Conservation (phyloP, 2,113 vertebrate species). For the Phoenicopterus ruber region DNA sequence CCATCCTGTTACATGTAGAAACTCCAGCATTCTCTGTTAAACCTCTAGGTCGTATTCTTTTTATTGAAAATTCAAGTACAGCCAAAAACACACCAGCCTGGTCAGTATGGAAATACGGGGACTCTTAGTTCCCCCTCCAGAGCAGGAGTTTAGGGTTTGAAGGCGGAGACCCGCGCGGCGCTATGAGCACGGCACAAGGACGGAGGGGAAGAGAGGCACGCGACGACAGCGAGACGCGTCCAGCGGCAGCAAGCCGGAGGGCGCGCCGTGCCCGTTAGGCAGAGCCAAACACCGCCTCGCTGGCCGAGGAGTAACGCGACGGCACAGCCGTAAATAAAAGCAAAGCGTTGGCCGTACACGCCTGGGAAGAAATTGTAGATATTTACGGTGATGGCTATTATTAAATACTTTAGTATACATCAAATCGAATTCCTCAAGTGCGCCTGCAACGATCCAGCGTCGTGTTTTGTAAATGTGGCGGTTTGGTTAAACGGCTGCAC, state of each 20-base stretch:
- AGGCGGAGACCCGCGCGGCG: background rate
- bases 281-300: rapidly evolving
- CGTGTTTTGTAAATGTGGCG: background rate
- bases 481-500: background rate
- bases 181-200: background rate
- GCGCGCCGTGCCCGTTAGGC: rapidly evolving
- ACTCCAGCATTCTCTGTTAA: background rate
- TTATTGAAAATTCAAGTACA: background rate
- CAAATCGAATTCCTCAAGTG: background rate
- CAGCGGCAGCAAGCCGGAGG: background rate
- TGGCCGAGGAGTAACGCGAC: background rate
- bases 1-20: background rate
- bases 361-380: background rate
- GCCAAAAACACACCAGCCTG: background rate
- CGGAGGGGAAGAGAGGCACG: background rate
- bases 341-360: rapidly evolving
- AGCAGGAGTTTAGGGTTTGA: background rate
- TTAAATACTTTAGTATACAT: background rate
- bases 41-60: background rate
- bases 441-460: background rate
- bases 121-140: background rate
- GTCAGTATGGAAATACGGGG: rapidly evolving
- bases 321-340: background rate
- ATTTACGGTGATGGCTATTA: background rate
- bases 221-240: background rate